Percentiles rank a stretch among this genome's conserved stretches.
These are phyloP conservation scores for Dissostichus mawsoni DNA, from an alignment of 2,113 vertebrate species.

Conservation along the genomic window DNA sequence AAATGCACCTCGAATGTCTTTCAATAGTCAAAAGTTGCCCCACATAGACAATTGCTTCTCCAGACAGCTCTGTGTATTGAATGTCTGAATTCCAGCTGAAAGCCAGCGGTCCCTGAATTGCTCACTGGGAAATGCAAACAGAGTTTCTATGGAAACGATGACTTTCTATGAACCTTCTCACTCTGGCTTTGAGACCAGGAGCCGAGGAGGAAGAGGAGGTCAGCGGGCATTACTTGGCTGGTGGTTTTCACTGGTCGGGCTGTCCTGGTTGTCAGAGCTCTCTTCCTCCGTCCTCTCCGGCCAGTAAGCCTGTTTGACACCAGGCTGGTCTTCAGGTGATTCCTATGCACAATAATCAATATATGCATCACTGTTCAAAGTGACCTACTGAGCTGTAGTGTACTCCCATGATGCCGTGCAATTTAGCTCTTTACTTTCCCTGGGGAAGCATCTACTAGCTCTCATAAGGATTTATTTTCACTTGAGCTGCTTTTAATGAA, in stretches of 20 bases:
- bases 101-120: conserved; percentile 73
- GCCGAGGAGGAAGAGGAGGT: conserved; percentile 33
- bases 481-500: too few species aligned
- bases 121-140: conserved; percentile 88
- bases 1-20: conserved; percentile 76
- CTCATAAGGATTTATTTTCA: not conserved
- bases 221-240: conserved; percentile 32
- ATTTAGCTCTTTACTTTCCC: not conserved
- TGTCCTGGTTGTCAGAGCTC: conserved; percentile 38
- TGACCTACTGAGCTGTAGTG: not conserved
- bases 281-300: conserved; percentile 1
- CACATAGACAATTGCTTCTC: conserved; percentile 71
- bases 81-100: conserved; percentile 81
- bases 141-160: conserved; percentile 82
- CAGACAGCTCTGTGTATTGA: conserved; percentile 72
- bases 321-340: conserved; percentile 23
- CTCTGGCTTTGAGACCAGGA: conserved; percentile 54
- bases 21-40: conserved; percentile 61
- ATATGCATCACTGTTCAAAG: not conserved
- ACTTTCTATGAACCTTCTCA: conserved; percentile 73
- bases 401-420: not conserved
- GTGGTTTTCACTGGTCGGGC: conserved; percentile 30
- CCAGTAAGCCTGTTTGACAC: not conserved
- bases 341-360: conserved; percentile 1
- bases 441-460: not conserved